Percentiles rank a stretch among this genome's conserved stretches.
Evolutionary conservation across 2,888 invertebrate genomes (phyloP).

Genomic region (Tachina grossa): DNA sequence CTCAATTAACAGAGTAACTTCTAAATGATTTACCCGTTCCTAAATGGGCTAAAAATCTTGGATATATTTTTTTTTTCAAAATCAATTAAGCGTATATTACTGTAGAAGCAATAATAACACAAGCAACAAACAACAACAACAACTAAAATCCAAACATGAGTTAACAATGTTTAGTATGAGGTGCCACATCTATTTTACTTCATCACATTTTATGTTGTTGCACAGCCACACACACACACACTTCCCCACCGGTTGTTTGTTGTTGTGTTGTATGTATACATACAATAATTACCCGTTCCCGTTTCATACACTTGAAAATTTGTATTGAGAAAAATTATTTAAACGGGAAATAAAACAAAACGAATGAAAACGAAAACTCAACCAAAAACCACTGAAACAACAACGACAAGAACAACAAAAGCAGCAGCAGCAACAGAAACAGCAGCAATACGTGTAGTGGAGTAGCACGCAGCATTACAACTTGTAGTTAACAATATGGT

Average conservation of each 20-base stretch:
- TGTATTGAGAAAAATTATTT: slow-evolving; percentile 53
- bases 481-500: slow-evolving; percentile 47
- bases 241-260: no score
- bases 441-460: neutral
- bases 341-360: slow-evolving; percentile 54
- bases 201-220: slow-evolving; percentile 48
- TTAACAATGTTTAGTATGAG: slow-evolving; percentile 60
- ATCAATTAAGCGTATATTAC: no score
- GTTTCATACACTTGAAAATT: slow-evolving; percentile 41
- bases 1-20: no score
- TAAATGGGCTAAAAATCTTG: no score
- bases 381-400: slow-evolving; percentile 59
- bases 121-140: no score
- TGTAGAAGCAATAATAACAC: slow-evolving; percentile 16
- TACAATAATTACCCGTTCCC: slow-evolving; percentile 13
- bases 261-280: neutral
- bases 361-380: slow-evolving; percentile 60
- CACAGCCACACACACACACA: slow-evolving; percentile 16
- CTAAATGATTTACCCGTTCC: no score
- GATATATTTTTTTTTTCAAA: no score
- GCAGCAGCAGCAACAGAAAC: neutral
- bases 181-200: slow-evolving; percentile 58
- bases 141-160: slow-evolving; percentile 27
- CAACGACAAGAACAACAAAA: slow-evolving; percentile 32
- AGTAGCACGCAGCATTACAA: slow-evolving; percentile 34